phyloP scores from a whole-genome alignment of 2,797 vertebrate species.

The Tauraco hartlaubi region DNA sequence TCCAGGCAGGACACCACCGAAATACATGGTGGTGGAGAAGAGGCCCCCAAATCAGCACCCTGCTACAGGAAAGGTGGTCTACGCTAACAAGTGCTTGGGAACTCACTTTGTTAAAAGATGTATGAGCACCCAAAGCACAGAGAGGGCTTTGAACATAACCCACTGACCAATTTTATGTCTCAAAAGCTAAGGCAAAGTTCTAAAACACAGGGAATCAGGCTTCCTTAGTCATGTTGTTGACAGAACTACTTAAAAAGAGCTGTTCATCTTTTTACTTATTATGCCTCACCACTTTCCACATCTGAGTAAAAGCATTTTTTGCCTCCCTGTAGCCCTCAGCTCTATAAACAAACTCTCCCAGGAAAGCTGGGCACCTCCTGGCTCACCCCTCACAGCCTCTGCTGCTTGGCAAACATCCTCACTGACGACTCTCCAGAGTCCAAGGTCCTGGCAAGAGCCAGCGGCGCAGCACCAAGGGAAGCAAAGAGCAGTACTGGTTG shows the following conservation, averaged over 20 bases:
- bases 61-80: rapidly evolving
- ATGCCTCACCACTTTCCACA: not conserved
- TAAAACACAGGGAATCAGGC: not conserved
- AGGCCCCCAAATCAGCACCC: not conserved
- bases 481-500: not conserved
- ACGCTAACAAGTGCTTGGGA: not conserved
- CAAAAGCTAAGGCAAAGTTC: not conserved
- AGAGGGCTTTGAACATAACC: not conserved
- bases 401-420: not conserved
- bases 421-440: not conserved
- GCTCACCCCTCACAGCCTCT: not conserved
- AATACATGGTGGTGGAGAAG: rapidly evolving
- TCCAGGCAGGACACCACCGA: rapidly evolving
- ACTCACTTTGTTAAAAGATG: rapidly evolving
- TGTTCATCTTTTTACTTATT: not conserved
- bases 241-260: not conserved
- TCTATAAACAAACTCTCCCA: not conserved
- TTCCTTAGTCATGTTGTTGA: not conserved
- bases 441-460: no score
- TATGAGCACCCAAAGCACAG: not conserved
- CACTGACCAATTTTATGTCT: not conserved
- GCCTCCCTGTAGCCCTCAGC: not conserved
- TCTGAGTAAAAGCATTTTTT: not conserved
- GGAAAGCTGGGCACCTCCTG: not conserved
- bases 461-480: not conserved